These are phyloP conservation scores for Clunio marinus DNA, from an alignment of 2,888 invertebrate genomes.

Conservation along the genomic window DNA sequence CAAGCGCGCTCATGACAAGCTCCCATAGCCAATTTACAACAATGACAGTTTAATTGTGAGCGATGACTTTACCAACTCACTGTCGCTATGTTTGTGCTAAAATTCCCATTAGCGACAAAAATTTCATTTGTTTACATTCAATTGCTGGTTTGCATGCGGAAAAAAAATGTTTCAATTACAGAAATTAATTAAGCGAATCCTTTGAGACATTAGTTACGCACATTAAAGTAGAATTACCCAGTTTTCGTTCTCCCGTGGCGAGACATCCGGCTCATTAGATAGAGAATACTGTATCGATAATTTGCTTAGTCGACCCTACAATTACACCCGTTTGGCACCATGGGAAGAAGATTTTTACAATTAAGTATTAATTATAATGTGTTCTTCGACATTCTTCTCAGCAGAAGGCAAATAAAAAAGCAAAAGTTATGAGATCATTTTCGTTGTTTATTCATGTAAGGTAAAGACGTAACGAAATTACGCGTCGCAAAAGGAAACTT, in stretches of 20 bases:
- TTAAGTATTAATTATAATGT: too few species aligned
- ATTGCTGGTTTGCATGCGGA: neutral
- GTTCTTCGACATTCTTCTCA: too few species aligned
- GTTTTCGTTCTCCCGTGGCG: neutral
- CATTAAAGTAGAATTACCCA: neutral
- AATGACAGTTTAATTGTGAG: constrained; percentile 18
- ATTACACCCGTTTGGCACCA: too few species aligned
- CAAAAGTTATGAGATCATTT: too few species aligned
- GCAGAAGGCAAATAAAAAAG: too few species aligned
- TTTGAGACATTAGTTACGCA: neutral
- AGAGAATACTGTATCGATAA: too few species aligned
- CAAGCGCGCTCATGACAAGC: neutral
- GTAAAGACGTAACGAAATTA: too few species aligned
- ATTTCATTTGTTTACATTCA: neutral
- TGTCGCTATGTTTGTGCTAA: neutral
- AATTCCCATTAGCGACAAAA: neutral
- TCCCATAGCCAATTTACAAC: constrained; percentile 23
- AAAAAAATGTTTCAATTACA: neutral
- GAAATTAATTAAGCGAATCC: constrained; percentile 15
- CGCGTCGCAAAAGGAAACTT: too few species aligned
- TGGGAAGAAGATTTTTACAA: too few species aligned
- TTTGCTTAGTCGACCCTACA: too few species aligned
- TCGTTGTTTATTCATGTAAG: too few species aligned
- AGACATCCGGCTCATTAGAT: constrained; percentile 12
- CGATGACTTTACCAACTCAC: neutral